Evolutionary conservation across 2,888 invertebrate genomes (phyloP).

Genomic region (Cyclophora albipunctata): DNA sequence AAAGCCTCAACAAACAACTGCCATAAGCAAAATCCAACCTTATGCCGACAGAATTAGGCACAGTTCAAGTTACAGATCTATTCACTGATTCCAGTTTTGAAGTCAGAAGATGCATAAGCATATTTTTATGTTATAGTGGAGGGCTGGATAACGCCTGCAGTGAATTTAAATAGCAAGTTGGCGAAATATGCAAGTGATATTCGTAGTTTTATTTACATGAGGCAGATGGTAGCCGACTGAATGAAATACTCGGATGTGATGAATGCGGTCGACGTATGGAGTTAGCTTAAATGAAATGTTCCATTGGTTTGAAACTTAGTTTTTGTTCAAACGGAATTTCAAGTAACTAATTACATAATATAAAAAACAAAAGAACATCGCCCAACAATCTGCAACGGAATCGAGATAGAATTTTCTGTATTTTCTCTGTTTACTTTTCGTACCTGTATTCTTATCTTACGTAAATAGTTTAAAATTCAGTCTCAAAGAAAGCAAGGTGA

Average conservation of each 20-base stretch:
- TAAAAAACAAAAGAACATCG: no score
- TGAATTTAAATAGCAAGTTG: slow-evolving; percentile 46
- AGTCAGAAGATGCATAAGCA: slow-evolving; percentile 36
- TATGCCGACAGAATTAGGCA: slow-evolving; percentile 3
- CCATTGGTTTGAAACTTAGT: no score
- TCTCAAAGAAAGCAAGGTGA: slow-evolving; percentile 11
- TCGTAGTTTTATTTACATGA: slow-evolving; percentile 37
- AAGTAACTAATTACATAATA: no score
- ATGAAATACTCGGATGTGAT: no score
- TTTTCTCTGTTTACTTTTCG: no score
- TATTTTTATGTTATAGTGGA: slow-evolving; percentile 44
- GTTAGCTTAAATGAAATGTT: no score
- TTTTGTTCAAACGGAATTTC: no score
- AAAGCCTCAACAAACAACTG: slow-evolving; percentile 22
- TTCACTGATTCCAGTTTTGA: slow-evolving; percentile 12
- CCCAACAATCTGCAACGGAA: no score
- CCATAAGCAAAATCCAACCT: slow-evolving; percentile 18
- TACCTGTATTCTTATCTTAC: no score
- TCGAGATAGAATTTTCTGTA: no score
- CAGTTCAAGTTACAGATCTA: neutral
- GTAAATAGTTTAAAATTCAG: neutral
- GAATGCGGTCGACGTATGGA: no score
- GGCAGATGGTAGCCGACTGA: neutral
- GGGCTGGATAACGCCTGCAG: slow-evolving; percentile 41
- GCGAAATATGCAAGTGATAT: slow-evolving; percentile 40